phyloP scores from a whole-genome alignment of 1,140 invertebrate genomes.

The Listronotus oregonensis region DNA sequence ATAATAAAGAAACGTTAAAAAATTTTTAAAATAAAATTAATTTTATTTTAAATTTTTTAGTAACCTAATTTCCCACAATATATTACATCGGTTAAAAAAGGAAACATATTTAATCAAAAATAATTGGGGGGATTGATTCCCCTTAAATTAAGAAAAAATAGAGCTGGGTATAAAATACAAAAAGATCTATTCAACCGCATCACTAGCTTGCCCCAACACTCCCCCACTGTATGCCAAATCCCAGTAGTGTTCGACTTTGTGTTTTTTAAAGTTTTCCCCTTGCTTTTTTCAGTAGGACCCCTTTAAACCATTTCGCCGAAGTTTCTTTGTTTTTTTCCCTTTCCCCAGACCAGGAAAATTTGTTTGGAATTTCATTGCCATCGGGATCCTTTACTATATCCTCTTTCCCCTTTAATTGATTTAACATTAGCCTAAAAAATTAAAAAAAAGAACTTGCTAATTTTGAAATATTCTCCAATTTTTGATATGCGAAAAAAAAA shows the following conservation, averaged over 20 bases:
- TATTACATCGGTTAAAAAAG: background rate
- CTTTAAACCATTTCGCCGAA: constrained; percentile 94
- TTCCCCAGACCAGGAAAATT: constrained; percentile 92
- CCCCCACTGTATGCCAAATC: constrained; percentile 93
- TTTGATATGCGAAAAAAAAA: too few species aligned
- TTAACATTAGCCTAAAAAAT: constrained; percentile 80
- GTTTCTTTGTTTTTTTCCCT: constrained; percentile 83
- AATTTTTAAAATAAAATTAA: background rate
- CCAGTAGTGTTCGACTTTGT: constrained; percentile 97
- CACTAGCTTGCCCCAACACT: constrained; percentile 68
- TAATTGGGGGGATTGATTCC: background rate
- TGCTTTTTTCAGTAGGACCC: constrained; percentile 90
- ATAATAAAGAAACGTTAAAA: too few species aligned
- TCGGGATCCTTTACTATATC: constrained; percentile 82
- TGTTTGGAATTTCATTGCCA: constrained; percentile 80
- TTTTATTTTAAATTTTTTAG: background rate
- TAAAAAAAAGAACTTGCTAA: background rate
- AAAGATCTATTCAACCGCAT: constrained; percentile 34
- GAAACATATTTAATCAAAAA: background rate
- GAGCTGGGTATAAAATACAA: background rate
- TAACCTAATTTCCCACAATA: background rate
- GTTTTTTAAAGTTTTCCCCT: constrained; percentile 94
- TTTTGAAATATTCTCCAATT: too few species aligned
- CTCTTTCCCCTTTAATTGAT: constrained; percentile 97
- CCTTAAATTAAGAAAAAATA: background rate